A percentile compares a stretch with the other conserved stretches of the same genome.
phyloP scores from a whole-genome alignment of 2,888 invertebrate species.

The Euplexia lucipara region DNA sequence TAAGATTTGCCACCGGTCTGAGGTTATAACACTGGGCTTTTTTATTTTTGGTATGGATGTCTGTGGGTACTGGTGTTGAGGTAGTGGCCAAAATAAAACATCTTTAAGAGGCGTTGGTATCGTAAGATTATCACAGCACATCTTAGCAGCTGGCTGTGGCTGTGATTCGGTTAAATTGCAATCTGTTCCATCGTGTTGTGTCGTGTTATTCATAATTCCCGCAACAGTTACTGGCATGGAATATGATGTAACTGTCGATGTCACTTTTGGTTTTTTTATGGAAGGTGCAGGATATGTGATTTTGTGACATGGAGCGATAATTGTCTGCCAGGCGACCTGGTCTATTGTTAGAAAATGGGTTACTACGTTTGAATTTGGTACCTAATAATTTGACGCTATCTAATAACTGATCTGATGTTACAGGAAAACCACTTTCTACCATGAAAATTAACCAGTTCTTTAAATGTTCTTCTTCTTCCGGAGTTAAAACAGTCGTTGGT shows the following conservation, averaged over 20 bases:
- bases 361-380: no score
- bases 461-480: no score
- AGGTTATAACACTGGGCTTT: slow-evolving; percentile 11
- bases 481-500: no score
- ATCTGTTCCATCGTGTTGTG: slow-evolving; percentile 8
- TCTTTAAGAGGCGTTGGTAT: slow-evolving; percentile 9
- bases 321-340: slow-evolving; percentile 11
- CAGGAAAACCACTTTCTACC: no score
- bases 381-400: no score
- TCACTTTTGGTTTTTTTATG: slow-evolving; percentile 9
- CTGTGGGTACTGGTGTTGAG: slow-evolving; percentile 7
- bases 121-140: slow-evolving; percentile 6
- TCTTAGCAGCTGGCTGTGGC: slow-evolving; percentile 8
- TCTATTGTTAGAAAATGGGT: slow-evolving; percentile 11
- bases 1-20: slow-evolving; percentile 8
- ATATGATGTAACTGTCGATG: slow-evolving; percentile 10
- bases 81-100: slow-evolving; percentile 11
- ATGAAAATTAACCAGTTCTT: no score
- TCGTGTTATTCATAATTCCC: slow-evolving; percentile 9
- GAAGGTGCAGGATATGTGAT: slow-evolving; percentile 9
- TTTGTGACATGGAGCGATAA: slow-evolving; percentile 10
- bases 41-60: slow-evolving; percentile 10
- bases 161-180: slow-evolving; percentile 6
- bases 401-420: no score
- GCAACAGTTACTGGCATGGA: slow-evolving; percentile 8